These are phyloP conservation scores for Aplochiton taeniatus DNA, from an alignment of 2,797 vertebrate genomes.

Conservation along the genomic window DNA sequence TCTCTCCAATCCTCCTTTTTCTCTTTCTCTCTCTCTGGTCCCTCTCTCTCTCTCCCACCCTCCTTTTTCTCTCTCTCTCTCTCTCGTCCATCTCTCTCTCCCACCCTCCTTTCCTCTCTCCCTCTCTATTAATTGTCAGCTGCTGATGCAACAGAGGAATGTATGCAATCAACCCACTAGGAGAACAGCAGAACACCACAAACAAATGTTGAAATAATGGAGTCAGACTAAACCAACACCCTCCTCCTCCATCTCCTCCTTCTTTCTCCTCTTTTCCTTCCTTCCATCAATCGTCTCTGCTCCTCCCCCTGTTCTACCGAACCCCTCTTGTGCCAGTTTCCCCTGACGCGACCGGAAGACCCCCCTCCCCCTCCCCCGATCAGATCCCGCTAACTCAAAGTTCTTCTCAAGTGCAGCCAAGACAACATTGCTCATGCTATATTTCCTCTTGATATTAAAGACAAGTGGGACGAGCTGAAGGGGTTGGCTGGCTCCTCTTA, in stretches of 20 bases:
- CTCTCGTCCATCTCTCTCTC: slow-evolving; percentile 29
- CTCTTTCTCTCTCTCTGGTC: slow-evolving; percentile 12
- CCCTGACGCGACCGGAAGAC: slow-evolving; percentile 38
- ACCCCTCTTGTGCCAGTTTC: slow-evolving; percentile 27
- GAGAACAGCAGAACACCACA: slow-evolving; percentile 25
- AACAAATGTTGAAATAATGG: slow-evolving; percentile 38
- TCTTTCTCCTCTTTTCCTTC: background rate
- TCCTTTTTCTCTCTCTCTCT: slow-evolving; percentile 34
- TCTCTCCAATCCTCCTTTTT: no score
- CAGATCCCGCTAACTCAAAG: slow-evolving; percentile 55
- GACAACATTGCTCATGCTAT: slow-evolving; percentile 55
- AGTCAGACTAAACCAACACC: slow-evolving; percentile 31
- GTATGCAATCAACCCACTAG: slow-evolving; percentile 18
- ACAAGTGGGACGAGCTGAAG: slow-evolving; percentile 53
- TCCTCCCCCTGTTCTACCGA: background rate
- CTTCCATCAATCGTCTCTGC: background rate
- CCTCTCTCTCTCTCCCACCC: slow-evolving; percentile 33
- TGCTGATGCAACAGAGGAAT: slow-evolving; percentile 43
- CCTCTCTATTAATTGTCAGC: no score
- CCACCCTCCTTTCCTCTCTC: slow-evolving; percentile 19
- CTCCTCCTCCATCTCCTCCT: background rate
- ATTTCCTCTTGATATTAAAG: slow-evolving; percentile 62
- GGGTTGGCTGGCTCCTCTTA: slow-evolving; percentile 62
- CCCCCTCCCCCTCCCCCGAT: no score
- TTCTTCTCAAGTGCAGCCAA: slow-evolving; percentile 48